Evolutionary conservation across 2,113 vertebrate species (phyloP).

Genomic region (Cryptomyrus ogoouensis): DNA sequence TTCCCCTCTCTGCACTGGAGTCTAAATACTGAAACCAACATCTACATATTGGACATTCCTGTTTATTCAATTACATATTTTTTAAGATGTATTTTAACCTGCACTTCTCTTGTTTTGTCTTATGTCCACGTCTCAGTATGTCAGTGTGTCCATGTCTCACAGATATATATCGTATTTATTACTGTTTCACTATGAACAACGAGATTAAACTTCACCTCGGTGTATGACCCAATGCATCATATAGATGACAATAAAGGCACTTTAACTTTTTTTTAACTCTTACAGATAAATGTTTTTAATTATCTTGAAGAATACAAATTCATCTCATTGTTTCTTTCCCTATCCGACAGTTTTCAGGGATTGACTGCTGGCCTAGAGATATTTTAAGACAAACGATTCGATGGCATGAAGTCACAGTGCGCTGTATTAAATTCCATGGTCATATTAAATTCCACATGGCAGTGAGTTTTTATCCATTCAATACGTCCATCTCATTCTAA

Average conservation of each 20-base stretch:
- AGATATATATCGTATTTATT: not conserved
- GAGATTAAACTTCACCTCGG: not conserved
- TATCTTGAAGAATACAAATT: not conserved
- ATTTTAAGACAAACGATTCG: conserved; percentile 13
- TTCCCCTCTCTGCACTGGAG: not conserved
- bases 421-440: conserved; percentile 43
- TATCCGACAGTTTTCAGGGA: not conserved
- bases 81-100: not conserved
- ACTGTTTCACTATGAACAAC: not conserved
- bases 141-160: not conserved
- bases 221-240: not conserved
- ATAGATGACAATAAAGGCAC: not conserved
- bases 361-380: not conserved
- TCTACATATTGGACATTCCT: not conserved
- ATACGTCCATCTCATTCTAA: conserved; percentile 43
- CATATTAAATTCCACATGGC: conserved; percentile 50
- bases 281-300: not conserved
- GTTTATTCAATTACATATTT: not conserved
- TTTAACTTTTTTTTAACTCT: not conserved
- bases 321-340: not conserved
- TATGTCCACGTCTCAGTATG: not conserved
- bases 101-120: not conserved
- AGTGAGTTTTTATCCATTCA: conserved; percentile 34
- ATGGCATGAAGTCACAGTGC: conserved; percentile 2
- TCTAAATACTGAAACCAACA: not conserved